Percentiles rank a stretch among this genome's conserved stretches.
phyloP scores from a whole-genome alignment of 1,140 invertebrate genomes.

The Scaptomyza hsui region DNA sequence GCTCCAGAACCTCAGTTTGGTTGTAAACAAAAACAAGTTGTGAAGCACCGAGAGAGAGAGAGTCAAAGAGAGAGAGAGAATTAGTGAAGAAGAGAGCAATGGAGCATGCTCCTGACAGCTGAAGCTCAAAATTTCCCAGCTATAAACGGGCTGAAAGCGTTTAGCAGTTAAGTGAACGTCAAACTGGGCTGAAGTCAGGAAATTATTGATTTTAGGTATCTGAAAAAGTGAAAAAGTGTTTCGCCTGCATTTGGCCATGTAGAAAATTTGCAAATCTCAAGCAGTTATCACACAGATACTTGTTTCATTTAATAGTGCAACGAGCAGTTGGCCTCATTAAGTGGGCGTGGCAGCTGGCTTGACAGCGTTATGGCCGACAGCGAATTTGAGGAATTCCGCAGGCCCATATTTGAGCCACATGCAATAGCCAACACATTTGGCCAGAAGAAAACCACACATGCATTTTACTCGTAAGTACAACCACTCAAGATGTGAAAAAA shows the following conservation, averaged over 20 bases:
- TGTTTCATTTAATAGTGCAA: not conserved
- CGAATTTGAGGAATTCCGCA: slow-evolving; percentile 95
- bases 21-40: slow-evolving; percentile 81
- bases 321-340: slow-evolving; percentile 12
- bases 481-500: slow-evolving; percentile 22
- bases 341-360: slow-evolving; percentile 60
- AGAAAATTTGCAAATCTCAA: slow-evolving; percentile 11
- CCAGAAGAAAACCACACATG: slow-evolving; percentile 85
- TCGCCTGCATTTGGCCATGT: slow-evolving; percentile 12
- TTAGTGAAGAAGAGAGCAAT: slow-evolving; percentile 4
- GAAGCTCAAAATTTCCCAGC: slow-evolving; percentile 59
- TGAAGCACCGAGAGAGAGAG: slow-evolving; percentile 14
- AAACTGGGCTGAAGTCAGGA: slow-evolving; percentile 67
- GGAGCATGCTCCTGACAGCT: slow-evolving; percentile 56
- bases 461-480: slow-evolving; percentile 88
- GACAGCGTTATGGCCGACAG: slow-evolving; percentile 90
- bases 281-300: not conserved
- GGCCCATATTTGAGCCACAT: slow-evolving; percentile 89
- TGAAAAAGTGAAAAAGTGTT: slow-evolving; percentile 71
- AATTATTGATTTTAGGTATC: slow-evolving; percentile 79
- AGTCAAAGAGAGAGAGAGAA: slow-evolving; percentile 27
- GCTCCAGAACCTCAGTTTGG: slow-evolving; percentile 23
- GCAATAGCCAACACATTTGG: slow-evolving; percentile 88
- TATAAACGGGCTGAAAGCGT: slow-evolving; percentile 17
- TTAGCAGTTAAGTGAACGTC: slow-evolving; percentile 61